Evolutionary conservation across 2,888 invertebrate genomes (phyloP), one percentile per base, ranked within the genome.

Genomic region (Mythimna loreyi): DNA sequence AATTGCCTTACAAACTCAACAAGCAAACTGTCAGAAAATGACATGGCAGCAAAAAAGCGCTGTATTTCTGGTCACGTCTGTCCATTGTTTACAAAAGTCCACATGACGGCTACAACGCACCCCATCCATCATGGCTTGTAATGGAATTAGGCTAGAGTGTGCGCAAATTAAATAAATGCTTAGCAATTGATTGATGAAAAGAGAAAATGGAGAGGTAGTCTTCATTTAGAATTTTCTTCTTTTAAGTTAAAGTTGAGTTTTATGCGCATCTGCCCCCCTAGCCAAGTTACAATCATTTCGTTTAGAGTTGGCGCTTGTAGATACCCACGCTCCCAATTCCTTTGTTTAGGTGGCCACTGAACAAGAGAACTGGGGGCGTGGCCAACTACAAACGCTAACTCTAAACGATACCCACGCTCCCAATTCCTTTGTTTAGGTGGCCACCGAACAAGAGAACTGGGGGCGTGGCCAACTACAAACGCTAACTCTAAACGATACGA

Each of bases 141-240:
- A 86, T 85, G 85, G 82, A 85, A 88, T 88, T 87, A 88, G 82
- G 74, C 75, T 72, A 78, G 85, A 85, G 81, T 86, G 87, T 85
- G 85, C 80, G 81, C 82, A 89, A 89, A 90, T 90, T 87, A 88
- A 88, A 90, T 89, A 90, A 90, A 89, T 85, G 86, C 83, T 83
- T 80, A 82, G 78, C 79, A 76, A 85, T 86, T 90, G 90, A 90
- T 90, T 83, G 90, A 90, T 90, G 85, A 76, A 72, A 75, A 75
- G 70, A 72, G 62, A 74, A 57, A 28, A 45, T 45, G 28, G 21
- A 25, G 59, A 43, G 52, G 25, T 23, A 23, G 52, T 58, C 21
- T 30, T 30, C 43, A 52, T 58, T 50, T 49, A 19, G 56, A 50
- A 43, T 57, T 40, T 47, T 13, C 53, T 49, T 43, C 28, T 45